These are phyloP conservation scores for Choreutis nemorana DNA, from an alignment of 2,888 invertebrate genomes.

Conservation along the genomic window DNA sequence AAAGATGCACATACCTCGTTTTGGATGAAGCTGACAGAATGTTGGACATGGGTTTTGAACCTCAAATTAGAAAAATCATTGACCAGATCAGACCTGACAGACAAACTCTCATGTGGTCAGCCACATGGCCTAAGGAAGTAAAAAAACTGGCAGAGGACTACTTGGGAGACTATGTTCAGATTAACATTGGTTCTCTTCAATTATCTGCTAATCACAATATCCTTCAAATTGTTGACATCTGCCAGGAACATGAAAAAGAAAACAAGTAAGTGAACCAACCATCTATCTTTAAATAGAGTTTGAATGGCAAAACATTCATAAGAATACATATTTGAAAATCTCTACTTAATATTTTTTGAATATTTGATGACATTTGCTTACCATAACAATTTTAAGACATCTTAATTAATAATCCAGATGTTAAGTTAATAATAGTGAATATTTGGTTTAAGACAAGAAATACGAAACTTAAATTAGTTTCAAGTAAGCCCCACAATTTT, in stretches of 20 bases:
- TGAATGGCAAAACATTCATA: too few species aligned
- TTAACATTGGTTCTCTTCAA: constrained; percentile 90
- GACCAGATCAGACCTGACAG: constrained; percentile 93
- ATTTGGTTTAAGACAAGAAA: too few species aligned
- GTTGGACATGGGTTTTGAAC: constrained; percentile 98
- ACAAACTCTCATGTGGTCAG: constrained; percentile 98
- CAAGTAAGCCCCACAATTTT: constrained; percentile 8
- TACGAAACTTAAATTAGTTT: not conserved
- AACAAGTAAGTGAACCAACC: constrained; percentile 62
- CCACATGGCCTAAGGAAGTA: constrained; percentile 99
- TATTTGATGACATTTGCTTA: too few species aligned
- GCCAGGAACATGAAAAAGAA: constrained; percentile 88
- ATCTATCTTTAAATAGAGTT: too few species aligned
- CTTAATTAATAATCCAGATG: not conserved
- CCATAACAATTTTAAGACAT: too few species aligned
- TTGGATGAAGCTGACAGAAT: constrained; percentile 94
- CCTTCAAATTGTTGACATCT: constrained; percentile 85
- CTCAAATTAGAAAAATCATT: constrained; percentile 92
- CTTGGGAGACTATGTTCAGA: constrained; percentile 86
- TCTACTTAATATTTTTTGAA: too few species aligned
- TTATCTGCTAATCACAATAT: constrained; percentile 93
- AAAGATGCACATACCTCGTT: constrained; percentile 84
- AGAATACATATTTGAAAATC: too few species aligned
- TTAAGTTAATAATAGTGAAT: not conserved
- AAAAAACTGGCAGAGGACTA: constrained; percentile 92